Evolutionary conservation across 1,140 invertebrate genomes (phyloP), one percentile per base, ranked within the genome.

Genomic region (Drosophila arawakana): DNA sequence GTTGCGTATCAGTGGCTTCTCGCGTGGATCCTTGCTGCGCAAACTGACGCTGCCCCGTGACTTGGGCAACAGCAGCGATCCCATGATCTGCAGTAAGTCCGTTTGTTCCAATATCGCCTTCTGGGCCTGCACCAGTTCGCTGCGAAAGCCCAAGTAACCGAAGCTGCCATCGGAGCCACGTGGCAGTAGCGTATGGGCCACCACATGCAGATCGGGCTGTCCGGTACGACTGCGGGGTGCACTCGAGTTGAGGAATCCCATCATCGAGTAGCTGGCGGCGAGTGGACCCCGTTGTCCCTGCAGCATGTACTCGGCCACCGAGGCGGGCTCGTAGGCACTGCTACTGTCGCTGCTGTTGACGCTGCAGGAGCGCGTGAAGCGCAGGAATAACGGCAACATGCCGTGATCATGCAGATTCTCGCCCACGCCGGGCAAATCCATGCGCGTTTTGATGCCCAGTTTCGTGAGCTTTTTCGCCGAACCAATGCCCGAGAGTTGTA

Each of bases 1-100:
- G 0, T 97, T 96, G 88, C 96, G 95, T 65, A 99, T 96, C 11
- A 95, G 85, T 0, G 97, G 97, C 34, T 94, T 60, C 0, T 88
- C 83, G 9, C 72, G 59, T 7, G 92, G 82, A 76, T 92, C 43
- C n/a, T 35, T 54, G 69, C 92, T 80, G 13, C 60, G 66, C 21
- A 94, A 63, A 5, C 81, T 72, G 13, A 94, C 81, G 50, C 68
- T 74, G 3, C 93, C 93, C 5, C 75, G 80, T 10, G 93, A 93
- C 76, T 93, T 81, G 3, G 94, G 93, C 71, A 86, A 80, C 21
- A 94, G 67, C 60, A 94, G 76, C 0, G 93, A 93, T 0, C 93
- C 92, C 60, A 91, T 92, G 21, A 94, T 76, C 52, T 90, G 88
- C 30, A 94, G 65, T 7, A 93, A 59, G 35, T 93, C 92, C 7